Evolutionary conservation across 2,888 invertebrate species (phyloP).

Genomic region (Hydroisotoma schaefferi): DNA sequence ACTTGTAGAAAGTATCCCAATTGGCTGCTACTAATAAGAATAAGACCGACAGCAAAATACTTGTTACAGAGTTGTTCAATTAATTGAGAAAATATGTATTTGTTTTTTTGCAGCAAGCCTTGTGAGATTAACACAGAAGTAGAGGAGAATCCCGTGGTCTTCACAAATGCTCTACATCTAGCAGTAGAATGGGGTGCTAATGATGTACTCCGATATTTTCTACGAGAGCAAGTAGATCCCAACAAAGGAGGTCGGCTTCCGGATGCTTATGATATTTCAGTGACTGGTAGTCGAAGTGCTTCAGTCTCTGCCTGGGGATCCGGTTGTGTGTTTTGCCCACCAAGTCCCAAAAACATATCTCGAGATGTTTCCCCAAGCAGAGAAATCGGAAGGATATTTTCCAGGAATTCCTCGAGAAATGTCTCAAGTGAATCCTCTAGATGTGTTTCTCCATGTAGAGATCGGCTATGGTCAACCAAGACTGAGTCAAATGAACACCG

Average conservation of each 20-base stretch:
- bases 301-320: slow-evolving; percentile 49
- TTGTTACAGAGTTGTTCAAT: no score
- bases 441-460: slow-evolving; percentile 48
- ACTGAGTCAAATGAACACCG: slow-evolving; percentile 28
- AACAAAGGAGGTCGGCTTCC: slow-evolving; percentile 56
- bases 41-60: no score
- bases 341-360: slow-evolving; percentile 47
- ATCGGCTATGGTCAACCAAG: slow-evolving; percentile 47
- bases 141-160: slow-evolving; percentile 54
- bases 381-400: slow-evolving; percentile 47
- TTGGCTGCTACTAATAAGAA: no score
- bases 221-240: slow-evolving; percentile 59
- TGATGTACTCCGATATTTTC: slow-evolving; percentile 57
- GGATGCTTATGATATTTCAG: slow-evolving; percentile 48
- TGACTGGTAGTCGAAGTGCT: slow-evolving; percentile 48
- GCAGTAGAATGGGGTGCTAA: slow-evolving; percentile 58
- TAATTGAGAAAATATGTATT: background rate
- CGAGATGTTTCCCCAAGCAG: slow-evolving; percentile 48
- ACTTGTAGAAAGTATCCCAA: no score
- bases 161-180: slow-evolving; percentile 58
- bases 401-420: slow-evolving; percentile 47
- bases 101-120: slow-evolving; percentile 28
- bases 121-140: slow-evolving; percentile 50
- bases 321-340: slow-evolving; percentile 49
- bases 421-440: slow-evolving; percentile 48